A percentile compares a stretch with the other conserved stretches of the same genome.
Evolutionary conservation across 2,888 invertebrate species (phyloP).

Genomic region (Crocallis elinguaria): DNA sequence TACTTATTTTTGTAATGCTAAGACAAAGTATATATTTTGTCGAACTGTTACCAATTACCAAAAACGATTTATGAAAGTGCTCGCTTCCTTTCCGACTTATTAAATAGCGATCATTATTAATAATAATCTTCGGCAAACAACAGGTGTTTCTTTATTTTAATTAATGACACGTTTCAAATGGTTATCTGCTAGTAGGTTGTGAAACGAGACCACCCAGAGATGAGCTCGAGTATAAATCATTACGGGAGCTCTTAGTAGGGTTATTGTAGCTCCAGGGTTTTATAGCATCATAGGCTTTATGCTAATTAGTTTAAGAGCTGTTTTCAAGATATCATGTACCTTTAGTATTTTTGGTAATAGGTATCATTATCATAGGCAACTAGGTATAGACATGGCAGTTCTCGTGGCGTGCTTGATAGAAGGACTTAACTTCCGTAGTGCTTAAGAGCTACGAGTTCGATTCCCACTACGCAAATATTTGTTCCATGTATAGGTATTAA

Average conservation of each 20-base stretch:
- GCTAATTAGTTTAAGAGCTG: background rate
- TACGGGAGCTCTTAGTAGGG: constrained; percentile 20
- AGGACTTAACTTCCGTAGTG: no score
- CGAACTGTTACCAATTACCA: no score
- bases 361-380: no score
- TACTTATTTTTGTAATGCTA: no score
- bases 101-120: constrained; percentile 36
- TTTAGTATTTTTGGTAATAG: no score
- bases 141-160: constrained; percentile 46
- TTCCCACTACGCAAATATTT: no score
- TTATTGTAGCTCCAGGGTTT: background rate
- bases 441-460: no score
- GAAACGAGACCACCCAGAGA: constrained; percentile 30
- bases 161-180: constrained; percentile 37
- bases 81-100: constrained; percentile 8
- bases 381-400: no score
- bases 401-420: no score
- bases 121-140: constrained; percentile 30
- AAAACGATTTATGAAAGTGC: constrained; percentile 4
- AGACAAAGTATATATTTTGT: no score
- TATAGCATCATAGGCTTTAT: background rate
- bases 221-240: constrained; percentile 14
- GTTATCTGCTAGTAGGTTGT: constrained; percentile 14
- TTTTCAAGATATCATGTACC: background rate
- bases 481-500: no score